Base-by-base conservation (phyloP, 2,113 vertebrate species). In the Loxodonta africana region DNA sequence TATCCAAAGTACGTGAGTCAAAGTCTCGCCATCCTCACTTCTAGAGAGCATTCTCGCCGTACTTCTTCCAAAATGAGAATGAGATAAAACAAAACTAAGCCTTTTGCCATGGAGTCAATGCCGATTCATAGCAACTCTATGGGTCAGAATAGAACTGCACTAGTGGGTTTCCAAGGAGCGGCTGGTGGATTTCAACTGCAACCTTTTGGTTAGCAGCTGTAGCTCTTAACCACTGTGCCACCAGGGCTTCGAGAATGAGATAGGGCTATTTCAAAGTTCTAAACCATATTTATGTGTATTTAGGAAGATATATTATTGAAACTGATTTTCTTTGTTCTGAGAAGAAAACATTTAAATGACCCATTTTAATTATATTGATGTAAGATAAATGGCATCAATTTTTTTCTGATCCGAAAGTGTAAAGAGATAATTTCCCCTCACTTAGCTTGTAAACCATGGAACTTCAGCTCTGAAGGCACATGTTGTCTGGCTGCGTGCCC, bases 331-430 rank as follows among this genome's bases (percentile, higher is more conserved):
- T 91, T 93, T 94, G 80, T 81, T 87, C 77, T 46, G 20, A 30
- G 51, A 8, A 44, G 30, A 62, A 77, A 82, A 41, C 17, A 69
- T 76, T 85, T 71, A 67, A 51, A 51, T 73, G 28, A 48, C 37
- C 17, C 30, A 74, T 91, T 91, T 95, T 69, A 69, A 73, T 69
- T 91, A 71, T 67, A 69, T 17, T 48, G 71, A 88, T 17, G 3
- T 46, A 83, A 78, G 74, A 67, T 86, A 81, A 90, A 85, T 51
- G 44, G 33, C 20, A 69, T 91, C 0, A 3, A 44, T 67, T 96
- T 91, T 91, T 95, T 18, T 83, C 37, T 74, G 76, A 85, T 80
- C 46, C 44, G 73, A 80, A 69, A 37, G 11, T 89, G 28, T 41
- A 84, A 77, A 33, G 46, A 90, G 67, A 86, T 12, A 63, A 23